Base-by-base conservation (phyloP, 1,140 invertebrate species). In the Araneus ventricosus region DNA sequence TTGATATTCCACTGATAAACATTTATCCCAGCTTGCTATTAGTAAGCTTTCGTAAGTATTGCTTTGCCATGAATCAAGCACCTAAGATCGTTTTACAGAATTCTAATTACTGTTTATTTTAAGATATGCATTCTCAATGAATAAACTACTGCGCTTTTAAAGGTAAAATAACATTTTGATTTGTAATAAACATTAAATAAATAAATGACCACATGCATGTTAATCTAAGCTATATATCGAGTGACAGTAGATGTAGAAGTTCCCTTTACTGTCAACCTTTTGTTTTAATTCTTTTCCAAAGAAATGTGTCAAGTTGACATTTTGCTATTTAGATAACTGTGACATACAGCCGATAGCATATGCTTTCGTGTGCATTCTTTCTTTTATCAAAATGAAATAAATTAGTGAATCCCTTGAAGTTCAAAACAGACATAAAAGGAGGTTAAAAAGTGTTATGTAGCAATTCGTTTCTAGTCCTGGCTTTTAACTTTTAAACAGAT, bases 1-100 rank as follows among this genome's bases (percentile, higher is more conserved):
- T 37, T 75, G 70, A 75, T 34, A 75, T 75, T 75, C 14, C 37
- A 34, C 70, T 37, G 70, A 75, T 75, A 75, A 75, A 75, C 34
- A 75, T 75, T 0, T 37, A 34, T 20, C 45, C 45, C 30, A 34
- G 30, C 70, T 20, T 37, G 70, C 34, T 34, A 75, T 34, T 75
- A 75, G 70, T 30, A 70, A 34, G 27, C 67, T 70, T 30, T 10
- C 4, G 27, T 30, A 30, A 20, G 67, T 34, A 75, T 37, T 37
- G 70, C 45, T 52, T 4, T 6, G 17, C 45, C 45, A 52, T 52
- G 14, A 20, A 75, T 67, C 27, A 20, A 37, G 67, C 14, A 37
- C 67, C 30, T 17, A 17, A 30, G 27, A 75, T 5, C 67, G 17
- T 34, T 30, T 75, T 22, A 22, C 70, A 20, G 70, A 75, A 75